Evolutionary conservation across 2,113 vertebrate genomes (phyloP), one percentile per base, ranked within the genome.

Genomic region (Vireo altiloquus): DNA sequence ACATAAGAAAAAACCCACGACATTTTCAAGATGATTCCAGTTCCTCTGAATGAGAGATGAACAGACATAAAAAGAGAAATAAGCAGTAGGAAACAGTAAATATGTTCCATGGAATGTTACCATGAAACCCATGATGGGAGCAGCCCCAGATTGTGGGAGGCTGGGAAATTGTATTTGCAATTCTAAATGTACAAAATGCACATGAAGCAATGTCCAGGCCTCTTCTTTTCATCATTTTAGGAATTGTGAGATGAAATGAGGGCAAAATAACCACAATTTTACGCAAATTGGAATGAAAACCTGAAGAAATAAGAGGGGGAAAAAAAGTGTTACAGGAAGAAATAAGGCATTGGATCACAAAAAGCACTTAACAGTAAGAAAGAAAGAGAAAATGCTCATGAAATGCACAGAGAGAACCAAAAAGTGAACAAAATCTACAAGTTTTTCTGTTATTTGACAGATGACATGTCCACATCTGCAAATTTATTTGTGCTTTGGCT

Each of bases 141-240:
- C 77, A 92, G 60, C 11, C 49, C 71, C 52, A 60, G 37, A n/a
- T 47, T 92, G 39, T 75, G 39, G 56, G 74, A 96, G 37, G 44
- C 37, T 78, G 69, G 60, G 31, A 94, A 94, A 75, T 35, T 64
- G 35, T 64, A 87, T 92, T 94, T 95, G 89, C 94, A 96, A 75
- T 92, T 95, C 69, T 75, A 92, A 92, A 84, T 31, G 65, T 75
- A 64, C 11, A 56, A 91, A 92, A 89, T 70, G 52, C 72, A 78
- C 53, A 78, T 64, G 74, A 84, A 76, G 61, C 40, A 74, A 78
- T 54, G 66, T 12, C 75, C 28, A 75, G 56, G 7, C 13, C 18
- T 77, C 49, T 75, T 81, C 74, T 49, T 91, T 53, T 52, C 52
- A 61, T 64, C 47, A 21, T 25, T 20, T 52, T 89, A 60, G n/a